Conservation (phyloP, 2,797 vertebrate genomes). For the Selene dorsalis region DNA sequence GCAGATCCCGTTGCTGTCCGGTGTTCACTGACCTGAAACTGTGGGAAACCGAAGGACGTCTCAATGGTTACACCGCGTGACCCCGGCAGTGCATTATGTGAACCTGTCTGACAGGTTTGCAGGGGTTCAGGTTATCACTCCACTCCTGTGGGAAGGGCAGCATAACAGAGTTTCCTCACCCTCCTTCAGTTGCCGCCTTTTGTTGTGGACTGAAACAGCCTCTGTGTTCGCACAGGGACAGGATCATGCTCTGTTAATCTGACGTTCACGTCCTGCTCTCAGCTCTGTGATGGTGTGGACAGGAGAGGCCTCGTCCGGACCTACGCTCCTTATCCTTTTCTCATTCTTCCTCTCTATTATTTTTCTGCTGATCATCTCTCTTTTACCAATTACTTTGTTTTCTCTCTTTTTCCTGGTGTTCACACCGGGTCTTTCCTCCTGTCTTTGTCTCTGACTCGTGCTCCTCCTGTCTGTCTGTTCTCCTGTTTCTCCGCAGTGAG, state of each 20-base stretch:
- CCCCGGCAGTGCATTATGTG: slow-evolving; percentile 10
- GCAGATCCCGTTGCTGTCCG: slow-evolving; percentile 29
- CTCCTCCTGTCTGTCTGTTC: slow-evolving; percentile 25
- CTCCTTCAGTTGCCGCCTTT: slow-evolving; percentile 36
- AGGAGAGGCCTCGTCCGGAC: slow-evolving; percentile 2
- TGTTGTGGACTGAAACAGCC: slow-evolving; percentile 38
- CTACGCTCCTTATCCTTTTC: neutral
- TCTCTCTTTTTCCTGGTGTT: slow-evolving; percentile 5
- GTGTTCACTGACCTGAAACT: slow-evolving; percentile 27
- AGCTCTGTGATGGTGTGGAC: slow-evolving; percentile 40
- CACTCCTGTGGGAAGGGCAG: slow-evolving; percentile 9
- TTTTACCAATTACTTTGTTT: neutral
- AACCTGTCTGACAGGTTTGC: slow-evolving; percentile 65
- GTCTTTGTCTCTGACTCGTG: slow-evolving; percentile 18
- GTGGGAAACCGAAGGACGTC: slow-evolving; percentile 50
- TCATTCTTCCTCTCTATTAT: no score
- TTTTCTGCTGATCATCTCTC: slow-evolving; percentile 28
- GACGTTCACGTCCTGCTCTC: slow-evolving; percentile 34
- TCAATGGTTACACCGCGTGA: slow-evolving; percentile 33
- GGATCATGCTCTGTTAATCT: slow-evolving; percentile 38
- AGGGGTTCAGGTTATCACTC: slow-evolving; percentile 44
- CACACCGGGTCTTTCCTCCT: neutral
- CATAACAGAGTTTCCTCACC: slow-evolving; percentile 36
- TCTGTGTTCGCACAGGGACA: slow-evolving; percentile 42
- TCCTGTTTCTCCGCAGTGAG: slow-evolving; percentile 60